Evolutionary conservation across 2,888 invertebrate genomes (phyloP).

Genomic region (Pasiphila rectangulata): DNA sequence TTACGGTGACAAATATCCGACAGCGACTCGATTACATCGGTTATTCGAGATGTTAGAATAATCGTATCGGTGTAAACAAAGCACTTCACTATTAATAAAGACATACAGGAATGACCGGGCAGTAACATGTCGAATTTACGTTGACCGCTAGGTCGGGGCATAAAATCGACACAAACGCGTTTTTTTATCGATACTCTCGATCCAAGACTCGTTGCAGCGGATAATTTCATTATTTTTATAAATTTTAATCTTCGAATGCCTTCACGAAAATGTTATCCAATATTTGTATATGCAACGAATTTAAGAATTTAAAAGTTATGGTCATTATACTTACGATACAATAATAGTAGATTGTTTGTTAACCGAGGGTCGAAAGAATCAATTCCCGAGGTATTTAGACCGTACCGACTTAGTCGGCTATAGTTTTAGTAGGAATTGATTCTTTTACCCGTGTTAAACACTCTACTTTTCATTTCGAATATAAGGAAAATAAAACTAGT

Average conservation of each 20-base stretch:
- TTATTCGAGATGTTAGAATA: constrained; percentile 48
- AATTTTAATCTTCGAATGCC: constrained; percentile 26
- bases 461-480: too few relatives aligned
- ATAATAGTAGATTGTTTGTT: too few relatives aligned
- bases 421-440: too few relatives aligned
- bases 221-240: constrained; percentile 71
- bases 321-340: too few relatives aligned
- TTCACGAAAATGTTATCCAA: constrained; percentile 45
- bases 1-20: constrained; percentile 47
- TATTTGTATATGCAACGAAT: too few relatives aligned
- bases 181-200: constrained; percentile 67
- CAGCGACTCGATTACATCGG: constrained; percentile 45
- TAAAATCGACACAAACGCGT: constrained; percentile 64
- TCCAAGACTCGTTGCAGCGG: constrained; percentile 57
- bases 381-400: too few relatives aligned
- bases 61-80: constrained; percentile 50
- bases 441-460: too few relatives aligned
- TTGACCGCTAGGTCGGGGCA: constrained; percentile 54
- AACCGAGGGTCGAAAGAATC: too few relatives aligned
- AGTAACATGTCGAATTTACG: constrained; percentile 64
- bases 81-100: constrained; percentile 66
- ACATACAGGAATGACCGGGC: constrained; percentile 46
- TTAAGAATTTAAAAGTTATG: too few relatives aligned
- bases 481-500: too few relatives aligned
- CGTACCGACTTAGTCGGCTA: too few relatives aligned